Conservation (phyloP, 2,113 vertebrate species). For the Gallinago jamesoni region DNA sequence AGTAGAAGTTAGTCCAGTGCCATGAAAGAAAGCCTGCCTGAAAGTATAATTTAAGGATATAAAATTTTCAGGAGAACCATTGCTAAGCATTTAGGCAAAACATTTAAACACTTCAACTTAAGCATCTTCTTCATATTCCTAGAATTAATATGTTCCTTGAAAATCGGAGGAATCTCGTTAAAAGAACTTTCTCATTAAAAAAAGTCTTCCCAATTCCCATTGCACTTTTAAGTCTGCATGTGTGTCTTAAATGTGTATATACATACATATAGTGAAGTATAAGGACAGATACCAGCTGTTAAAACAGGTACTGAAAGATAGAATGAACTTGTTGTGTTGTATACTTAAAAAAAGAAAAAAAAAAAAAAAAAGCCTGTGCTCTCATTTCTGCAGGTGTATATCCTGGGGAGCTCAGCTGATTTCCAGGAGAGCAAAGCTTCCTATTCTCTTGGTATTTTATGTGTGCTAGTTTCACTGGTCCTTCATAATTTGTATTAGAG, state of each 20-base stretch:
- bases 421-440: neutral
- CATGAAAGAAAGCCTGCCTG: neutral
- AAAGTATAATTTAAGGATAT: neutral
- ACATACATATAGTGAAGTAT: neutral
- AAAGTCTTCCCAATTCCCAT: neutral
- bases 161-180: neutral
- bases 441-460: neutral
- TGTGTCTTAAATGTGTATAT: neutral
- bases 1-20: neutral
- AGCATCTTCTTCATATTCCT: neutral
- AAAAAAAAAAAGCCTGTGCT: neutral
- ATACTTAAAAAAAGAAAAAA: neutral
- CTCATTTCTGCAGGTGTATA: neutral
- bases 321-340: neutral
- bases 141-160: neutral
- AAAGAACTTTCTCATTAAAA: neutral
- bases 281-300: neutral
- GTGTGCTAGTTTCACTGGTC: constrained; percentile 1
- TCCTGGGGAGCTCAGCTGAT: neutral
- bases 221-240: neutral
- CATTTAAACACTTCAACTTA: neutral
- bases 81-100: constrained; percentile 14
- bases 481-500: neutral
- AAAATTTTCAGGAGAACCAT: constrained; percentile 13
- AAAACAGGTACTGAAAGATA: neutral